These are phyloP conservation scores for Aplochiton taeniatus DNA, from an alignment of 2,797 vertebrate species.

Conservation along the genomic window DNA sequence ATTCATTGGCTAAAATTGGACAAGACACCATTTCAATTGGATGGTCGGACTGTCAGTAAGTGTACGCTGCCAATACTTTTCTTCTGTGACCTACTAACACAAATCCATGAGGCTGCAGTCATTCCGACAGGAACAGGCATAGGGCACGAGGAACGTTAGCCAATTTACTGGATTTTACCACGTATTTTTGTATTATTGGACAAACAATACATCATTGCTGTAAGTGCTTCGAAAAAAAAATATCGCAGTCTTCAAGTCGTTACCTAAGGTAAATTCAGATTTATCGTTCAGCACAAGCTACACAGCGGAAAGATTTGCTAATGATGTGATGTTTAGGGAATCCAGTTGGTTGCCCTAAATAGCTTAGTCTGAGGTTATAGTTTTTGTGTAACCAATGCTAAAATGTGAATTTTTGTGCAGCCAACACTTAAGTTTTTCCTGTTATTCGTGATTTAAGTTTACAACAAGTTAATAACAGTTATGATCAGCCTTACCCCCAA, in stretches of 20 bases:
- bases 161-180: constrained; percentile 47
- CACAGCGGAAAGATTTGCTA: constrained; percentile 4
- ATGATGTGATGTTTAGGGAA: not conserved
- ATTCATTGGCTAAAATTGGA: constrained; percentile 51
- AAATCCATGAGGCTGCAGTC: constrained; percentile 80
- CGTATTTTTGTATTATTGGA: constrained; percentile 17
- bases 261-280: not conserved
- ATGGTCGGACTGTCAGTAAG: constrained; percentile 51
- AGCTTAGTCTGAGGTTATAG: too few relatives aligned
- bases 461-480: too few relatives aligned
- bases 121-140: constrained; percentile 63
- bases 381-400: too few relatives aligned
- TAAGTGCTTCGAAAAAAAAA: too few relatives aligned
- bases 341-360: not conserved
- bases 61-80: constrained; percentile 66
- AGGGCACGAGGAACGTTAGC: constrained; percentile 46
- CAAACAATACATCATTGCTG: constrained; percentile 3
- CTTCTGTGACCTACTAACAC: constrained; percentile 92
- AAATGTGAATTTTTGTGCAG: too few relatives aligned
- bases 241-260: too few relatives aligned
- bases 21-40: constrained; percentile 66
- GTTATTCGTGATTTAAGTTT: too few relatives aligned
- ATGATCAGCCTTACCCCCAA: too few relatives aligned
- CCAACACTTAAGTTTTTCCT: too few relatives aligned
- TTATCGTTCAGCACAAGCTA: not conserved